Evolutionary conservation across 2,888 invertebrate species (phyloP), one percentile per base, ranked within the genome.

Genomic region (Glaucopsyche alexis): DNA sequence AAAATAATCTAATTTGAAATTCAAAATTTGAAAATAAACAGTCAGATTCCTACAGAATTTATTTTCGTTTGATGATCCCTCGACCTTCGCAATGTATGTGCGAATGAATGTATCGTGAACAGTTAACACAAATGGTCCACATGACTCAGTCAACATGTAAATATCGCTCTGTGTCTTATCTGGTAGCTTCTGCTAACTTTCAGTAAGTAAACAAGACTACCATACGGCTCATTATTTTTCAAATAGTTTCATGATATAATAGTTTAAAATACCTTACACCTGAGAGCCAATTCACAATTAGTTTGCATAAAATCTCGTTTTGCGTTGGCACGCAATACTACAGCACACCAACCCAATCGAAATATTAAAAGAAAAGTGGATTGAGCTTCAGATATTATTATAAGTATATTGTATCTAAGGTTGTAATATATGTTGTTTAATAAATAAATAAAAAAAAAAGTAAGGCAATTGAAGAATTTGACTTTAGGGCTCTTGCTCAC

Each of bases 11-110:
- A 42, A 42, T 42, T 42, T 42, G 1, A 29, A 29, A 29, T 29
- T 29, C 8, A 42, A 1, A 55, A 19, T 19, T 55, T 19, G 19
- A 11, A 29, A 19, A n/a, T 55, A 14, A 11, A 38, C 49, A 69
- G 69, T 49, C 47, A 69, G 47, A 13, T 47, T 49, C 45, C 69
- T 42, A 49, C 38, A 60, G 38, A 29, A 29, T 29, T 38, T 42
- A 7, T 47, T 50, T 50, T 49, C 7, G 49, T 16, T 38, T 19
- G 42, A 65, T 40, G 40, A 66, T 50, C 72, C 66, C 66, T 65
- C 66, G 72, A 72, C 72, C 72, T 65, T 71, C 60, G 47, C 60
- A 29, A 19, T 60, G 65, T 29, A 38, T 65, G 72, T 72, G 65
- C 66, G 66, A 50, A 72, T 72, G 72, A 65, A 49, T 64, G 47